Evolutionary conservation across 2,113 vertebrate genomes (phyloP), one percentile per base, ranked within the genome.

Genomic region (Desmodus rotundus): DNA sequence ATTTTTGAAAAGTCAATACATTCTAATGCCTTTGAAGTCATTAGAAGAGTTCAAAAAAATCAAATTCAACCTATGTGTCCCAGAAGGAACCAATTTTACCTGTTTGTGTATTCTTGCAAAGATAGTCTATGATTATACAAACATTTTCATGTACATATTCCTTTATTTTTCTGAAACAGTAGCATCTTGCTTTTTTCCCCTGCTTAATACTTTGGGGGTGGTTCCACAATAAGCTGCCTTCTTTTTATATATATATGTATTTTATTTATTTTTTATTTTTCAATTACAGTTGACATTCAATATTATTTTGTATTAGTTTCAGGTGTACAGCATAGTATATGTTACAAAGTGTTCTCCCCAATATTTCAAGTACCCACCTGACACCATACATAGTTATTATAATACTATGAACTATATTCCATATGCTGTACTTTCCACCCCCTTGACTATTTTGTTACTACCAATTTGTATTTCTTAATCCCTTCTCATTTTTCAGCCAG

Each of bases 1-100:
- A 83, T 45, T 84, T 95, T 93, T 70, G 38, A 76, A 78, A 89
- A 45, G 43, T 70, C 52, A 93, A 72, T 81, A 88, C 26, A 85
- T n/a, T n/a, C n/a, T n/a, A n/a, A n/a, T n/a, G n/a, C n/a, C n/a
- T n/a, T n/a, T 38, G 45, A 85, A 73, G 5, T 81, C 7, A 43
- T 43, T 85, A 38, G 68, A 65, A 92, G 33, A 86, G 41, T 50
- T 86, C 56, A 81, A 93, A 93, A 26, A 86, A 26, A 15, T 86
- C 26, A 93, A 74, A 87, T 67, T 90, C 54, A 58, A 50, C 26
- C 70, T 38, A 61, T 54, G 9, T 91, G 33, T 91, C 43, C 28
- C 52, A 86, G 58, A 95, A 95, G 7, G 36, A 85, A 65, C 5
- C 17, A 38, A 47, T 76, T 93, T 52, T 73, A 65, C 5, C n/a